Evolutionary conservation across 2,113 vertebrate genomes (phyloP), one percentile per base, ranked within the genome.

Genomic region (Nesogale talazaci): DNA sequence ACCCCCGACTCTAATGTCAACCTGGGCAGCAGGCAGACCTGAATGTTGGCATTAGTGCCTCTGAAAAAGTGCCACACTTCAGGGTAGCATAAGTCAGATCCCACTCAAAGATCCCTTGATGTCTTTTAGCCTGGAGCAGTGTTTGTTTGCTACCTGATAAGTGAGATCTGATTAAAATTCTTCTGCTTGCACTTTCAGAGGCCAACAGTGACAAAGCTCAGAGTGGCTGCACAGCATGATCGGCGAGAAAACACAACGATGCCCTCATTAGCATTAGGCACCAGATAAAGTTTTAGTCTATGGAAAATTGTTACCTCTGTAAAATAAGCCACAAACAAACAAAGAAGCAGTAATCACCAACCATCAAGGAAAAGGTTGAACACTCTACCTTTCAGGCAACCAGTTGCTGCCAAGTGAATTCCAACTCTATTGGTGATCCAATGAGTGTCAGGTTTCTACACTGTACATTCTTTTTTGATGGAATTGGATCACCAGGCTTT

Each of bases 71-170:
- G 27, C 46, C 52, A 38, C 5, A 34, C 46, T 82, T 94, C 72
- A 42, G 15, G 23, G 40, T 22, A 63, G 52, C 81, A 46, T 27
- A 69, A 75, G 19, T 90, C 34, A 77, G 22, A 86, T 75, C 56
- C 52, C 9, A 72, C 12, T 61, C 4, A 42, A 63, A 86, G 3
- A 65, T 38, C 25, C n/a, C 52, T 36, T 74, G 46, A 87, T 65
- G 23, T 67, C 56, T 75, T 79, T 67, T 1, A 52, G 19, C 23
- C 59, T 27, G 76, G 34, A 72, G 46, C 22, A 72, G 46, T 15
- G 72, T 88, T 74, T 80, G 12, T 79, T 84, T 84, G 27, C 75
- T 81, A 63, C n/a, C 52, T 72, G 19, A 16, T 57, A 75, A 92
- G 34, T 67, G 52, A 88, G 20, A 42, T 59, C 56, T 79, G 72